Conservation (phyloP, 1,140 invertebrate species). For the Drosophila bocki region DNA sequence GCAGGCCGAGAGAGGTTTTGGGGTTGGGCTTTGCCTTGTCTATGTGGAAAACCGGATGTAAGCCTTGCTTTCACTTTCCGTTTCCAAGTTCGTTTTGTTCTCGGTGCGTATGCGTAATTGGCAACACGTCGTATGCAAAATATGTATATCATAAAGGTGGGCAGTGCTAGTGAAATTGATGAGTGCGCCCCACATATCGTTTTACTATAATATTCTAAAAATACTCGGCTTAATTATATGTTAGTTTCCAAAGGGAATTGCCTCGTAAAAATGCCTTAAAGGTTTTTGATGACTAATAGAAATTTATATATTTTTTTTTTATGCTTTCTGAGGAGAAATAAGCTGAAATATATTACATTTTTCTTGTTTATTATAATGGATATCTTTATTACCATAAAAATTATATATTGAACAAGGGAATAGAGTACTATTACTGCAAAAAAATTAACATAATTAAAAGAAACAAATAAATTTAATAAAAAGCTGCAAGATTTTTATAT, state of each 20-base stretch:
- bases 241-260: neutral
- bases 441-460: too few relatives aligned
- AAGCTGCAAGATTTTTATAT: too few relatives aligned
- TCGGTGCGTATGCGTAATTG: conserved; percentile 33
- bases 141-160: conserved; percentile 5
- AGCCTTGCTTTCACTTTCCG: conserved; percentile 57
- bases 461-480: neutral
- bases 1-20: neutral
- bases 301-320: neutral
- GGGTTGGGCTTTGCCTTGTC: conserved; percentile 15
- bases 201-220: conserved; percentile 8
- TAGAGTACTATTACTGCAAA: neutral
- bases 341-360: neutral
- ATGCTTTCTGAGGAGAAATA: neutral
- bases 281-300: neutral
- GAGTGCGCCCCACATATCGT: conserved; percentile 1
- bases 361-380: neutral
- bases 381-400: neutral
- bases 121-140: conserved; percentile 31
- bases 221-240: conserved; percentile 8
- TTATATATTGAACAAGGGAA: neutral
- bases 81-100: conserved; percentile 46
- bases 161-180: neutral
- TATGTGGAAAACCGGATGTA: conserved; percentile 41
- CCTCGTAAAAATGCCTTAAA: neutral